Conservation (phyloP, 92 coral and sea anemone species). For the Parazoanthus swiftii region DNA sequence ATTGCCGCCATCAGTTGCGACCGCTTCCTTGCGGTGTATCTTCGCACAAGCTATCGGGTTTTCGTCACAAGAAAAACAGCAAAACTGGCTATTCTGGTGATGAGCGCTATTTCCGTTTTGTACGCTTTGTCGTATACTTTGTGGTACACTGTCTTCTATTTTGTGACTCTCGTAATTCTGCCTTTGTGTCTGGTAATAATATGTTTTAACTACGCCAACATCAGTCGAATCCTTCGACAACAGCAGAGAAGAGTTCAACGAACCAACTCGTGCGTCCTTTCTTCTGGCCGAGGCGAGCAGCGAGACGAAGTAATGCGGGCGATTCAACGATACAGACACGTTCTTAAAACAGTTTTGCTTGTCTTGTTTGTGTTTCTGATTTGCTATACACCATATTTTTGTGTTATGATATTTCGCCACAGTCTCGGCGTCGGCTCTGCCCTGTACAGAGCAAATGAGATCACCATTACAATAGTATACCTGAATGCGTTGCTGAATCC, state of each 20-base stretch:
- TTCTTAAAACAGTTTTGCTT: neutral
- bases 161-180: neutral
- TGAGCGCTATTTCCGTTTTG: neutral
- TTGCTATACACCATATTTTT: conserved; percentile 10
- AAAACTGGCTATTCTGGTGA: neutral
- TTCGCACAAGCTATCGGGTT: neutral
- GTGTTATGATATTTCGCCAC: neutral
- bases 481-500: conserved; percentile 1
- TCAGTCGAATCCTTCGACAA: conserved; percentile 11
- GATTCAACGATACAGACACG: neutral
- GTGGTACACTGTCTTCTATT: neutral
- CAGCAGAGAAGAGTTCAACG: neutral
- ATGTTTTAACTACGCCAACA: conserved; percentile 6
- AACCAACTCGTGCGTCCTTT: neutral
- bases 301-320: neutral
- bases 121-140: conserved; percentile 1
- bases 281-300: neutral
- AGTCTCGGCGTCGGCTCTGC: neutral
- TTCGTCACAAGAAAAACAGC: conserved; percentile 11
- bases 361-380: conserved; percentile 15
- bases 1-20: conserved; percentile 24
- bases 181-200: conserved; percentile 5
- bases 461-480: conserved; percentile 7
- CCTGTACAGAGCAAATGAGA: neutral
- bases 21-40: neutral